These are phyloP conservation scores for Tachina fera DNA, from an alignment of 2,888 invertebrate species.

Conservation along the genomic window DNA sequence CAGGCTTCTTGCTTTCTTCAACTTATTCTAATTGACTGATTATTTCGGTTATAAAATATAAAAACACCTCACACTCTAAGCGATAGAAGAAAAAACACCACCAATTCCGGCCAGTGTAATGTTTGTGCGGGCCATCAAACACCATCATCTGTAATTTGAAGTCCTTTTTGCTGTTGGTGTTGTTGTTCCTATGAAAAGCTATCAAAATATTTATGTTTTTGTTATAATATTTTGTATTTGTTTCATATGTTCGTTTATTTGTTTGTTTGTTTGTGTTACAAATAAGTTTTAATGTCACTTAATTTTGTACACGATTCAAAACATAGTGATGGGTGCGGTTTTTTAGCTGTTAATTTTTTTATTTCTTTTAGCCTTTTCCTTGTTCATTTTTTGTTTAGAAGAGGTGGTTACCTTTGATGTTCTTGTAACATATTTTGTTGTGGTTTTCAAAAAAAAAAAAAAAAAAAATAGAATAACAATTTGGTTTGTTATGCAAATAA, in stretches of 20 bases:
- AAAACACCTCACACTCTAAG: conserved; percentile 28
- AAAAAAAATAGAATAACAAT: conserved; percentile 48
- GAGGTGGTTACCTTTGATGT: conserved; percentile 69
- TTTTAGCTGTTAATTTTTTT: conserved; percentile 53
- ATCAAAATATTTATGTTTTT: conserved; percentile 72
- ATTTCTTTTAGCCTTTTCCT: conserved; percentile 24
- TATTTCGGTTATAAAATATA: conserved; percentile 59
- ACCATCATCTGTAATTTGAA: conserved; percentile 46
- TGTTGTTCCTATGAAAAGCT: conserved; percentile 64
- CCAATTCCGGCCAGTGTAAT: conserved; percentile 1
- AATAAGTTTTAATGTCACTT: conserved; percentile 57
- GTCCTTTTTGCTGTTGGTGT: conserved; percentile 25
- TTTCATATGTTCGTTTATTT: conserved; percentile 50
- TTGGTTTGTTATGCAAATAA: conserved; percentile 70
- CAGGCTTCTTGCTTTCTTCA: conserved; percentile 62
- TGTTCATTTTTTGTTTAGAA: conserved; percentile 9
- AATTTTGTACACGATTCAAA: conserved; percentile 7
- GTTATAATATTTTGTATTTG: conserved; percentile 35
- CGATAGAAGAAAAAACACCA: conserved; percentile 13
- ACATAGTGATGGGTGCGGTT: conserved; percentile 61
- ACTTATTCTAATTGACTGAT: conserved; percentile 69
- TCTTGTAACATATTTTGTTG: conserved; percentile 43
- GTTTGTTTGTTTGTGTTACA: conserved; percentile 52
- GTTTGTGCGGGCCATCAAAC: conserved; percentile 33
- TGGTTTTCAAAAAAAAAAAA: conserved; percentile 54